Base-by-base conservation (phyloP, 2,113 vertebrate species). In the Empidonax traillii region DNA sequence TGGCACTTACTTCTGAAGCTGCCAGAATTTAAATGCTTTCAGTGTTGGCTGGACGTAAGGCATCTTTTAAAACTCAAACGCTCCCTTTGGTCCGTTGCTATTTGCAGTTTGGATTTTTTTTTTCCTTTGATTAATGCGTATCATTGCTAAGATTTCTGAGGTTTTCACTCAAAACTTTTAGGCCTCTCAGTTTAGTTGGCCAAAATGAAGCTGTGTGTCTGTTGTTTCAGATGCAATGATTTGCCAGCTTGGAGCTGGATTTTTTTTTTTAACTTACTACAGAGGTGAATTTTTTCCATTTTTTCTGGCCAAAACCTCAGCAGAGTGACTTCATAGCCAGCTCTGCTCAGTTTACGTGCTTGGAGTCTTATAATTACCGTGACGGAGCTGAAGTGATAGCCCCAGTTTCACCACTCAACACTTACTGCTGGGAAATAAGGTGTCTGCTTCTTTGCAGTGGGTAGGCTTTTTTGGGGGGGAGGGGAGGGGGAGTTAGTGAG, bases 1-100 rank as follows among this genome's bases (percentile, higher is more conserved):
- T 93, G 86, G 65, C 84, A 47, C n/a, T 86, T 62, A 55, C 18
- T 91, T 87, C 80, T 81, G 86, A 85, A 84, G 83, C 89, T 90
- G 86, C 80, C 65, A 87, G 91, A 90, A 92, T 92, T 78, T 81
- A 89, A 94, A 94, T 87, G 83, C 63, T 92, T 84, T 90, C 65
- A 35, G 22, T 63, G 19, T 22, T 94, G 84, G 61, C 93, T 13
- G 39, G 27, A 28, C 47, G 91, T 43, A 78, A 92, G 84, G 68
- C 61, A 1, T 90, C 86, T 89, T 69, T 30, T 93, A 74, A 75
- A 87, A 78, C 77, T 86, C 46, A 21, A 37, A 6, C 8, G 8
- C 14, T 92, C 39, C 30, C 31, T 92, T 86, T 24, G 12, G 25
- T 67, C 3, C 1, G 25, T 39, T 87, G 37, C 7, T 85, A 4